Conservation (phyloP, 2,113 vertebrate genomes). For the Callorhinus ursinus region DNA sequence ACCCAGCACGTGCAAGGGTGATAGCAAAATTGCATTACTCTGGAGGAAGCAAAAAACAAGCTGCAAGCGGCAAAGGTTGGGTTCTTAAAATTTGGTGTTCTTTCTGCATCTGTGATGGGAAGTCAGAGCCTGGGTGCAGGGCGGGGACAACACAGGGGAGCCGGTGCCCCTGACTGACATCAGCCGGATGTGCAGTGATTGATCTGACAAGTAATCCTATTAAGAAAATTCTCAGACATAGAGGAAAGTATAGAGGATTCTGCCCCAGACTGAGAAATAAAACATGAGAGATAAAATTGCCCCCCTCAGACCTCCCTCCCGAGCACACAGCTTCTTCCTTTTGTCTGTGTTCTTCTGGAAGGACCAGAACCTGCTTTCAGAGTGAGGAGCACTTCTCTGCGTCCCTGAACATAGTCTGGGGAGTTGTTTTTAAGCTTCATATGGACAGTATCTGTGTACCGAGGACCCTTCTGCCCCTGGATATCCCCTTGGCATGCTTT, state of each 20-base stretch:
- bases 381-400: neutral
- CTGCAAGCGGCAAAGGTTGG: neutral
- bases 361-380: neutral
- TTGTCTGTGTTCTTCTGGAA: neutral
- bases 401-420: neutral
- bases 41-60: neutral
- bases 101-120: neutral
- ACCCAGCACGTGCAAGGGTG: accelerated
- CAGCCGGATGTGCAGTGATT: neutral
- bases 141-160: accelerated
- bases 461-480: neutral
- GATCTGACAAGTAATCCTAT: neutral
- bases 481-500: neutral
- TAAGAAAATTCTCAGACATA: neutral
- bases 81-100: neutral
- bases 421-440: neutral
- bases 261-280: neutral
- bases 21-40: neutral
- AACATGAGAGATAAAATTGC: neutral
- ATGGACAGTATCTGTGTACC: neutral
- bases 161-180: neutral
- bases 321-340: neutral
- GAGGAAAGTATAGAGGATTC: neutral
- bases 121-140: neutral
- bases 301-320: neutral